Evolutionary conservation across 2,888 invertebrate genomes (phyloP).

Genomic region (Elysia crispata): DNA sequence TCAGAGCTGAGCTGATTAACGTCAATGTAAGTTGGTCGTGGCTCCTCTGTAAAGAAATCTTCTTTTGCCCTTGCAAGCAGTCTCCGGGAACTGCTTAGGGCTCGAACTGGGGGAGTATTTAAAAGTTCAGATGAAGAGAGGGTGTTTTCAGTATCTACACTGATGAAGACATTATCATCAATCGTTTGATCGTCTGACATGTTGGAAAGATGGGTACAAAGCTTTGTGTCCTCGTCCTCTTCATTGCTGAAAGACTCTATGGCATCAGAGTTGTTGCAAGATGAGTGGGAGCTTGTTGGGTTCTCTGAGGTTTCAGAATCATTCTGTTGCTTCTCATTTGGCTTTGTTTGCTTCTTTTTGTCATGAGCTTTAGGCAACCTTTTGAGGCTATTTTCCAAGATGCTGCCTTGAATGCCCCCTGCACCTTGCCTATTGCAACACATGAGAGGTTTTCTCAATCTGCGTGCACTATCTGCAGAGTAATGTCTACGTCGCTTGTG

Average conservation of each 20-base stretch:
- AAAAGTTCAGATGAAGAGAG: constrained; percentile 40
- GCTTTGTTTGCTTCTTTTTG: neutral
- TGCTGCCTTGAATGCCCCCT: neutral
- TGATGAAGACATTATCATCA: constrained; percentile 44
- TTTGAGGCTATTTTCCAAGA: neutral
- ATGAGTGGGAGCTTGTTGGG: constrained; percentile 41
- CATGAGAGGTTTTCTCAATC: no score
- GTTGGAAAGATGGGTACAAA: constrained; percentile 34
- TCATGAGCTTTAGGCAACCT: neutral
- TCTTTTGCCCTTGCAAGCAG: constrained; percentile 35
- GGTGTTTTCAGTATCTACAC: constrained; percentile 36
- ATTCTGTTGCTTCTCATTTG: neutral
- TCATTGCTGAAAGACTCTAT: constrained; percentile 40
- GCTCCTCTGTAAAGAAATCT: constrained; percentile 20
- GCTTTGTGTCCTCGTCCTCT: constrained; percentile 43
- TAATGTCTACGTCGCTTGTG: constrained; percentile 35
- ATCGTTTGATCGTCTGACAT: constrained; percentile 42
- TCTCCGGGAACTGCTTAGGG: constrained; percentile 7
- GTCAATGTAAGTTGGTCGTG: neutral
- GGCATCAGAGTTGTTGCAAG: constrained; percentile 39
- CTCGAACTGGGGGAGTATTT: constrained; percentile 5
- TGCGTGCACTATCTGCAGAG: constrained; percentile 38
- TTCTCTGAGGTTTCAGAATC: constrained; percentile 38
- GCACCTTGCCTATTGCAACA: neutral
- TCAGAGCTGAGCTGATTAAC: neutral